These are phyloP conservation scores for Hyperoplus immaculatus DNA, from an alignment of 2,797 vertebrate genomes.

Conservation along the genomic window DNA sequence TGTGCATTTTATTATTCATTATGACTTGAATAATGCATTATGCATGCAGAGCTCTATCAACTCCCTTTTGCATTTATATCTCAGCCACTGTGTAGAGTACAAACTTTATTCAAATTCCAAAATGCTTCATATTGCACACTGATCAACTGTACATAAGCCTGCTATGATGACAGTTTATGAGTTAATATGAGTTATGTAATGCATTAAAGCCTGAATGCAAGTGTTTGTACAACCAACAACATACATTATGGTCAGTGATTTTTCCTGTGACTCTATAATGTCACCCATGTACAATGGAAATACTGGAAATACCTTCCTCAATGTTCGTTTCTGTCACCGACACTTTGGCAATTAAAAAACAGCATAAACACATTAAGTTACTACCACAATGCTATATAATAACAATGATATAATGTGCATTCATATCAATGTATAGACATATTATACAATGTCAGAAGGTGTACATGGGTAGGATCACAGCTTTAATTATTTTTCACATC, in stretches of 20 bases:
- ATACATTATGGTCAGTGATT: slow-evolving; percentile 38
- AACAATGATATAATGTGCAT: slow-evolving; percentile 61
- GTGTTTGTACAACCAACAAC: slow-evolving; percentile 26
- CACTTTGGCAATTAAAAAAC: slow-evolving; percentile 50
- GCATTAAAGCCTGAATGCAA: slow-evolving; percentile 36
- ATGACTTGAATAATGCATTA: slow-evolving; percentile 32
- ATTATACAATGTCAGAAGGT: slow-evolving; percentile 66
- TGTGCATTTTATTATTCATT: slow-evolving; percentile 36
- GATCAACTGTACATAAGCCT: slow-evolving; percentile 59
- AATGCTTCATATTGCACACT: slow-evolving; percentile 63
- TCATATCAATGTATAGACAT: slow-evolving; percentile 62
- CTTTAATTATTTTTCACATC: slow-evolving; percentile 77
- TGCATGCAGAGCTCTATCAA: slow-evolving; percentile 10
- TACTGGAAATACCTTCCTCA: slow-evolving; percentile 33
- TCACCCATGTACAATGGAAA: slow-evolving; percentile 44
- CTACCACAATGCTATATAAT: slow-evolving; percentile 51
- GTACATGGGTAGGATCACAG: slow-evolving; percentile 74
- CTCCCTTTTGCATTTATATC: slow-evolving; percentile 35
- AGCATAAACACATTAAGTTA: slow-evolving; percentile 63
- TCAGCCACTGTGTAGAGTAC: slow-evolving; percentile 57
- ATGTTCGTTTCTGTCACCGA: slow-evolving; percentile 46
- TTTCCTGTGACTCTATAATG: slow-evolving; percentile 28
- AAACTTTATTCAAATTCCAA: slow-evolving; percentile 61
- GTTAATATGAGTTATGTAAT: slow-evolving; percentile 42
- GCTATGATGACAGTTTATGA: slow-evolving; percentile 41